phyloP scores from a whole-genome alignment of 2,797 vertebrate species.

The Platalea minor region DNA sequence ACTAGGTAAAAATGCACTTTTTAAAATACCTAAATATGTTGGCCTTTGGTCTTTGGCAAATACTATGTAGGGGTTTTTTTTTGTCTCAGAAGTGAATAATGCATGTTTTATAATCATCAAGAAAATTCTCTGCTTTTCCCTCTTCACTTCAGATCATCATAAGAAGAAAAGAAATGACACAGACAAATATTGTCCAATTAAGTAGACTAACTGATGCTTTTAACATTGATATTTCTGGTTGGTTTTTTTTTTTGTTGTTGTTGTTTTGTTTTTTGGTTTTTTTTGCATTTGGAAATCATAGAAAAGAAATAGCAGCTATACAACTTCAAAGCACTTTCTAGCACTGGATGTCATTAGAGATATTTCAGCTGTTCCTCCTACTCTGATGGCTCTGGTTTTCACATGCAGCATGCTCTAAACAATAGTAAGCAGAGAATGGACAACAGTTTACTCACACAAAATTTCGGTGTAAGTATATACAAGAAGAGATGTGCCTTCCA shows the following conservation, averaged over 20 bases:
- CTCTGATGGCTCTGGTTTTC: constrained; percentile 5
- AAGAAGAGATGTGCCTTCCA: background rate
- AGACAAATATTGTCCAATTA: constrained; percentile 47
- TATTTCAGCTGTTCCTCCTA: constrained; percentile 48
- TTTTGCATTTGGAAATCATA: constrained; percentile 59
- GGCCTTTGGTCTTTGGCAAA: background rate
- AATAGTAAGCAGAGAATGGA: background rate
- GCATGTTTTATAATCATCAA: constrained; percentile 37
- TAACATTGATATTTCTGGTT: constrained; percentile 10
- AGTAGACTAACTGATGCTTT: constrained; percentile 50
- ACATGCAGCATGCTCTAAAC: background rate
- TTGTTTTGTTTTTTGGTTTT: background rate
- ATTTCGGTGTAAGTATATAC: background rate
- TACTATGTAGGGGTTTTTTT: background rate
- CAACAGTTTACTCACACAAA: background rate
- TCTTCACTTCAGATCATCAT: constrained; percentile 52
- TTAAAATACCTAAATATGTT: constrained; percentile 22
- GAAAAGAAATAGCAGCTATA: constrained; percentile 56
- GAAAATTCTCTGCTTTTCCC: constrained; percentile 52
- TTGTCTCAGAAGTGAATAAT: constrained; percentile 40
- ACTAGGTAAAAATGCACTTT: background rate
- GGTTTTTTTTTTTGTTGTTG: background rate
- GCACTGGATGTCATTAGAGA: constrained; percentile 19
- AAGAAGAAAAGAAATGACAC: constrained; percentile 35
- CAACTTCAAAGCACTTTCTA: constrained; percentile 67